Conservation (phyloP, 2,113 vertebrate genomes). For the Mastomys coucha region DNA sequence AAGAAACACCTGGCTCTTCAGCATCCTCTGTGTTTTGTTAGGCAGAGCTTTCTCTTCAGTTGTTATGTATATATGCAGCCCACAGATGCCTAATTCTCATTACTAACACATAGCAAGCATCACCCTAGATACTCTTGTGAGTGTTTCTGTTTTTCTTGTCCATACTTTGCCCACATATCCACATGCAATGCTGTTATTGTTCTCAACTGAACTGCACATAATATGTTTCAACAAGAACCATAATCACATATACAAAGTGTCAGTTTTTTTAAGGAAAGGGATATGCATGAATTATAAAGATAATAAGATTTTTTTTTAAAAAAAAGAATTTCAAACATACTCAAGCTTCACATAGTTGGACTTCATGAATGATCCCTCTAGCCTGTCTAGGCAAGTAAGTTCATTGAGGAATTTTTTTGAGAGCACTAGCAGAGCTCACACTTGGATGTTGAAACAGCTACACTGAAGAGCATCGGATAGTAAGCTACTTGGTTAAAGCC, state of each 20-base stretch:
- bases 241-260: conserved; percentile 51
- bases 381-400: conserved; percentile 42
- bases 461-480: not conserved
- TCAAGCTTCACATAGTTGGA: conserved; percentile 29
- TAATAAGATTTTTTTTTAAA: not conserved
- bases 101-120: not conserved
- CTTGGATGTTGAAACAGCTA: not conserved
- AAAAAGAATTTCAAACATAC: conserved; percentile 58
- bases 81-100: not conserved
- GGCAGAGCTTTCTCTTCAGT: not conserved
- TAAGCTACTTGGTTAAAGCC: conserved; percentile 38
- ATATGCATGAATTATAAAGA: conserved; percentile 38
- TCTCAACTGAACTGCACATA: conserved; percentile 45
- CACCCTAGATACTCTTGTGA: not conserved
- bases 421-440: not conserved
- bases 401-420: conserved; percentile 45
- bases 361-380: conserved; percentile 14
- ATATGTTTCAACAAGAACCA: conserved; percentile 59
- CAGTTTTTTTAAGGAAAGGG: conserved; percentile 59
- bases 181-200: not conserved
- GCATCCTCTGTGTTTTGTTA: not conserved
- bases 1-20: not conserved
- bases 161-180: not conserved
- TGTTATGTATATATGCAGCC: not conserved
- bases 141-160: conserved; percentile 34